phyloP scores from a whole-genome alignment of 2,888 invertebrate species.

The Rhodophaea formosa region DNA sequence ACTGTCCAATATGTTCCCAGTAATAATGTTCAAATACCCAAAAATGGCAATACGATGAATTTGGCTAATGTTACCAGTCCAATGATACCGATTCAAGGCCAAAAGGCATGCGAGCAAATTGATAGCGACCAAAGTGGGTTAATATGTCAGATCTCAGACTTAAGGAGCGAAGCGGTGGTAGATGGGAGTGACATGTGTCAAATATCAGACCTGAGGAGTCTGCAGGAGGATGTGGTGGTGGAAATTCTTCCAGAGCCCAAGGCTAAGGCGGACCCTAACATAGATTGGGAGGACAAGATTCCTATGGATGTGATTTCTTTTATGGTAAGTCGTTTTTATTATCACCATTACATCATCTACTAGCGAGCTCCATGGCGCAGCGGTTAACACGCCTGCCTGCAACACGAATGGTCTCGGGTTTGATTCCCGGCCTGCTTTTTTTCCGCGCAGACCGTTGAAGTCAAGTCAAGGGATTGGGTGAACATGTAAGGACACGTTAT shows the following conservation, averaged over 20 bases:
- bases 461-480: too few relatives aligned
- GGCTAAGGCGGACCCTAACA: not conserved
- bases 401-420: too few relatives aligned
- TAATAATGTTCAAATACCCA: not conserved
- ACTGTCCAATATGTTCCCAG: not conserved
- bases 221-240: not conserved
- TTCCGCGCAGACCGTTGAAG: too few relatives aligned
- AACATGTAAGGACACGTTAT: too few relatives aligned
- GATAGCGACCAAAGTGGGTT: not conserved
- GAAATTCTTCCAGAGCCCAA: not conserved
- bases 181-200: not conserved
- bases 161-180: not conserved
- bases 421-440: too few relatives aligned
- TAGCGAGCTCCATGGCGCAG: too few relatives aligned
- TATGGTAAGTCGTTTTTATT: not conserved
- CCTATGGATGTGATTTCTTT: conserved; percentile 6
- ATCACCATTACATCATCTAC: not conserved
- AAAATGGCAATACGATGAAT: too few relatives aligned
- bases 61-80: too few relatives aligned
- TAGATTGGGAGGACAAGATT: conserved; percentile 6
- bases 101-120: not conserved
- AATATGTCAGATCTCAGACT: not conserved
- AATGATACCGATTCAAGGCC: not conserved
- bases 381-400: too few relatives aligned
- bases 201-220: conserved; percentile 5